A percentile compares a stretch with the other conserved stretches of the same genome.
These are phyloP conservation scores for Lacerta viridis DNA, from an alignment of 2,797 vertebrate species.

Conservation along the genomic window DNA sequence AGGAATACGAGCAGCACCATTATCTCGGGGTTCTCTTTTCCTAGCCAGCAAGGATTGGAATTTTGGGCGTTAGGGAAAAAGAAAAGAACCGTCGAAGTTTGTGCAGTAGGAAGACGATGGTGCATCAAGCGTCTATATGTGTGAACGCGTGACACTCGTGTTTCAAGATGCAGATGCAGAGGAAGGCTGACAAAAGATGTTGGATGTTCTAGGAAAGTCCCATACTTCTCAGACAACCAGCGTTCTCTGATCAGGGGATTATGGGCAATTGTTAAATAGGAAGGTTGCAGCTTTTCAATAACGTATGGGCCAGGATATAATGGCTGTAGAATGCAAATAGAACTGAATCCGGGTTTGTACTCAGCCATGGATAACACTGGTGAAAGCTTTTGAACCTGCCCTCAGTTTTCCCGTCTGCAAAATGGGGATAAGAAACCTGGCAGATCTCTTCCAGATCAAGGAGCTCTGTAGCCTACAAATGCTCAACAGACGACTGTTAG, in stretches of 20 bases:
- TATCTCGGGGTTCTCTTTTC: constrained; percentile 39
- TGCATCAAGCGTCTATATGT: background rate
- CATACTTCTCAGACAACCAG: background rate
- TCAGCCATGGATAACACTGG: background rate
- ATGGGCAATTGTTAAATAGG: background rate
- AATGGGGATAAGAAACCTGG: background rate
- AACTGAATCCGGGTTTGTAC: background rate
- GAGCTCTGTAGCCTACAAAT: background rate
- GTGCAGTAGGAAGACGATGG: background rate
- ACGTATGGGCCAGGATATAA: background rate
- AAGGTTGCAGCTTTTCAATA: no score
- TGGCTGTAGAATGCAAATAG: background rate
- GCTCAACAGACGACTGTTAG: background rate
- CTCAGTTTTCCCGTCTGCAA: background rate
- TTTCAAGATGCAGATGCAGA: background rate
- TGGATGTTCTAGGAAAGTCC: background rate
- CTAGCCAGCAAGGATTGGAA: background rate
- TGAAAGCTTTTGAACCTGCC: no score
- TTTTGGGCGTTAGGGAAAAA: background rate
- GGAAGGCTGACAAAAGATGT: no score
- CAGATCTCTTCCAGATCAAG: no score
- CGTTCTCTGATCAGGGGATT: background rate
- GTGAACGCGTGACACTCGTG: background rate
- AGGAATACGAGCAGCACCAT: constrained; percentile 51
- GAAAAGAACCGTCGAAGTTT: background rate